Evolutionary conservation across 1,140 invertebrate genomes (phyloP).

Genomic region (Psix sp.): DNA sequence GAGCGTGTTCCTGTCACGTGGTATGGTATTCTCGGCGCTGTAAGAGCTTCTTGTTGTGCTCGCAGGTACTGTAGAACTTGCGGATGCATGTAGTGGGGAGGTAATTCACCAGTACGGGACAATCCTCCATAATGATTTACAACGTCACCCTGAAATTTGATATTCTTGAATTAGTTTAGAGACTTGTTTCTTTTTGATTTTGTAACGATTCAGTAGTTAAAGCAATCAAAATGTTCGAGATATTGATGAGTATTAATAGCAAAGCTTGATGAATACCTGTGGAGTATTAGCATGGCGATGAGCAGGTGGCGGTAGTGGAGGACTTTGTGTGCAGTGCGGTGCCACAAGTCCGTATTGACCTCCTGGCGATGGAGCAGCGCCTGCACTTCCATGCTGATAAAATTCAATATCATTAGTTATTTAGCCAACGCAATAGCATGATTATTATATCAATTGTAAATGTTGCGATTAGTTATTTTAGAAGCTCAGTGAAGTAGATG

Average conservation of each 20-base stretch:
- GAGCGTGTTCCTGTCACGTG: constrained; percentile 73
- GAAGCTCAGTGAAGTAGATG: no score
- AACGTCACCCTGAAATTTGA: constrained; percentile 82
- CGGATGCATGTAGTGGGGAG: constrained; percentile 80
- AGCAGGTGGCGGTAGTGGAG: constrained; percentile 82
- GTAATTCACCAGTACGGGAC: constrained; percentile 65
- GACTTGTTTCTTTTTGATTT: no score
- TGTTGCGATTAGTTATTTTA: no score
- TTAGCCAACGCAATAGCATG: not conserved
- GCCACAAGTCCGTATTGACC: constrained; percentile 73
- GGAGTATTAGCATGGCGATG: constrained; percentile 88
- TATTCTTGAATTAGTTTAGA: no score
- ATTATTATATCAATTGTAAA: not conserved
- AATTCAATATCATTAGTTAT: constrained; percentile 64
- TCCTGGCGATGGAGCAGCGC: constrained; percentile 71
- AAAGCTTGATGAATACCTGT: constrained; percentile 79
- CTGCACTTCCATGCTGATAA: constrained; percentile 73
- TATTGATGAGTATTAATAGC: not conserved
- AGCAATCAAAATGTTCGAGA: no score
- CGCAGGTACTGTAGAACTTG: constrained; percentile 84
- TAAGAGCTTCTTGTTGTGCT: constrained; percentile 80
- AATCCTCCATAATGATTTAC: constrained; percentile 73
- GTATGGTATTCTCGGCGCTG: constrained; percentile 75
- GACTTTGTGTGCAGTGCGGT: constrained; percentile 80
- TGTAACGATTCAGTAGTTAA: no score